Evolutionary conservation across 2,797 vertebrate genomes (phyloP).

Genomic region (Potorous gilbertii): DNA sequence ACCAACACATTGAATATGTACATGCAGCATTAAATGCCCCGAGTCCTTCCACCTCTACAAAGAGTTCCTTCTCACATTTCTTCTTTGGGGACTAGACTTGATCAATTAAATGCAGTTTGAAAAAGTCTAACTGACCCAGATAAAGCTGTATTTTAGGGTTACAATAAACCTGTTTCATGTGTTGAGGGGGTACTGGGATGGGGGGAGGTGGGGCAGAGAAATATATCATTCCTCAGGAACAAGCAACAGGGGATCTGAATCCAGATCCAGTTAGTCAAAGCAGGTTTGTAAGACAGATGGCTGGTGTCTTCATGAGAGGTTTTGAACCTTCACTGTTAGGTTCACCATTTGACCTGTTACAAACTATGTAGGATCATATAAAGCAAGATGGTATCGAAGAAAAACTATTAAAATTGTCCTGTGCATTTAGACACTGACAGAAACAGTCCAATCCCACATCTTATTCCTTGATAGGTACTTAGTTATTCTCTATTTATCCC

Average conservation of each 20-base stretch:
- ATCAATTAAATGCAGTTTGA: not conserved
- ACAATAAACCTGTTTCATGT: not conserved
- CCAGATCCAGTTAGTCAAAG: not conserved
- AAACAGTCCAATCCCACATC: not conserved
- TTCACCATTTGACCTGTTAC: not conserved
- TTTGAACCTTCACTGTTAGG: not conserved
- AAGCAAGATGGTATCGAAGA: not conserved
- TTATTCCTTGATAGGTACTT: not conserved
- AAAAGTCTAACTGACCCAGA: not conserved
- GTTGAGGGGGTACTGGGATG: not conserved
- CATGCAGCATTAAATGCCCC: not conserved
- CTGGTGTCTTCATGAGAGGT: not conserved
- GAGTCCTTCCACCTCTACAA: not conserved
- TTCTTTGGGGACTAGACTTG: not conserved
- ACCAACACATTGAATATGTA: not conserved
- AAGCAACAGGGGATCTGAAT: not conserved
- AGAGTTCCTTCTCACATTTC: not conserved
- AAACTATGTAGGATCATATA: not conserved
- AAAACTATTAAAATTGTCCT: not conserved
- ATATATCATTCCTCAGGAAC: not conserved
- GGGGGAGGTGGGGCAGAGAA: not conserved
- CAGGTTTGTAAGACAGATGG: not conserved
- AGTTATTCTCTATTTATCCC: not conserved
- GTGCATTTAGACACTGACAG: not conserved
- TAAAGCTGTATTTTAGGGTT: not conserved